Conservation (phyloP, 2,797 vertebrate species). For the Cuculus canorus region DNA sequence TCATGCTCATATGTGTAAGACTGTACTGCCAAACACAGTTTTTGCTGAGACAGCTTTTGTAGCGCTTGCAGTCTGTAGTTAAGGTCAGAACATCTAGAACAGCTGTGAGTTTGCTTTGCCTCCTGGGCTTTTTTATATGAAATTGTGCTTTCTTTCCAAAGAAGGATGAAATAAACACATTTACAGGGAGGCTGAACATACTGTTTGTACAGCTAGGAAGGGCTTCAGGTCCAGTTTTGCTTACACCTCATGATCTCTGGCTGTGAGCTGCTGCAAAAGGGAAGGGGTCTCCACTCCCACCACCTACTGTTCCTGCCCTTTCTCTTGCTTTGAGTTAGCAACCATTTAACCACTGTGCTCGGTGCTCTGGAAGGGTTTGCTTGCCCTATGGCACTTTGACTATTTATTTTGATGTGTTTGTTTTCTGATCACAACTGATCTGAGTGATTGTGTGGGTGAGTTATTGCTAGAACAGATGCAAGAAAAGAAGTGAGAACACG, state of each 20-base stretch:
- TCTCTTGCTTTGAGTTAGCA: background rate
- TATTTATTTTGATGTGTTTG: background rate
- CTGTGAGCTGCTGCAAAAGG: background rate
- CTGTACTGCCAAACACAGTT: background rate
- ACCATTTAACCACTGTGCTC: accelerated
- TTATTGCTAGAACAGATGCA: background rate
- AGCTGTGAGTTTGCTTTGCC: background rate
- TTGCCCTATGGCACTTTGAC: background rate
- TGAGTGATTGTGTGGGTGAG: background rate
- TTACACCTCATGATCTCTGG: background rate
- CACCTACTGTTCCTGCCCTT: accelerated
- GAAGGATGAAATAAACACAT: background rate
- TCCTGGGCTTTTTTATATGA: background rate
- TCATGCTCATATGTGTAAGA: background rate
- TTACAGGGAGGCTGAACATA: background rate
- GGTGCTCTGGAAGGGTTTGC: background rate
- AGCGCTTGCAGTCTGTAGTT: background rate
- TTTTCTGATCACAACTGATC: background rate
- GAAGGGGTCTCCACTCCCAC: background rate
- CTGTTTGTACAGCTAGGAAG: background rate
- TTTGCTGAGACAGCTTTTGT: background rate
- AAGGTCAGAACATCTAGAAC: background rate
- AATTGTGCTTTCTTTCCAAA: background rate
- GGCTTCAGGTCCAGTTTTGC: background rate
- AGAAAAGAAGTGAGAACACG: background rate